Percentiles rank a stretch among this genome's conserved stretches.
phyloP scores from a whole-genome alignment of 2,113 vertebrate species.

The Anolis carolinensis region DNA sequence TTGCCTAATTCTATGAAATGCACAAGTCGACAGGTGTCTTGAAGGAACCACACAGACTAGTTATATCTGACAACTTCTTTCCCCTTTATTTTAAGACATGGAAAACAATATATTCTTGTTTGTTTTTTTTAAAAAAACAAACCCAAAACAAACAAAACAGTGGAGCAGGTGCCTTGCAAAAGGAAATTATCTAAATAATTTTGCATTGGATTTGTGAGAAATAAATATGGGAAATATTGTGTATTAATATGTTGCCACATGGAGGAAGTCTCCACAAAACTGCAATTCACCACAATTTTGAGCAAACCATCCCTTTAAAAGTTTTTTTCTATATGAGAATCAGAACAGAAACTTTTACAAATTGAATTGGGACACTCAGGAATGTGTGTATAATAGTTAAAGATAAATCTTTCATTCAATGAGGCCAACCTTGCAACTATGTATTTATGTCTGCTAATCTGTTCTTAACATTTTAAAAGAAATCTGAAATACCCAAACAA shows the following conservation, averaged over 20 bases:
- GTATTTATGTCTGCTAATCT: slow-evolving; percentile 18
- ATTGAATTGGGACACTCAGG: background rate
- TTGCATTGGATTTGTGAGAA: background rate
- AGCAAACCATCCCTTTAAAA: background rate
- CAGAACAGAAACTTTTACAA: background rate
- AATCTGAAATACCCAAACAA: slow-evolving; percentile 21
- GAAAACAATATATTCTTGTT: background rate
- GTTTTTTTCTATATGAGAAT: background rate
- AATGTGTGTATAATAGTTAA: background rate
- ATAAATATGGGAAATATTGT: background rate
- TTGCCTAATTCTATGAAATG: no score
- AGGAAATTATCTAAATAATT: background rate
- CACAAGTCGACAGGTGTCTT: no score
- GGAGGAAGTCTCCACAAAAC: background rate
- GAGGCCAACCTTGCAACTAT: background rate
- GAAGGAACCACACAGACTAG: no score
- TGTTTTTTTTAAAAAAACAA: background rate
- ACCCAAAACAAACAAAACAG: background rate
- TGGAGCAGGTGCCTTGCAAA: background rate
- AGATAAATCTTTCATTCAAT: slow-evolving; percentile 2
- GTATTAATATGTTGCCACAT: background rate
- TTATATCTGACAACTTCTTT: background rate
- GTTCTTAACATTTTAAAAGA: slow-evolving; percentile 25
- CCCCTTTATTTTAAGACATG: background rate
- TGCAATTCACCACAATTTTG: background rate